Evolutionary conservation across 2,113 vertebrate genomes (phyloP), one percentile per base, ranked within the genome.

Genomic region (Shinisaurus crocodilurus): DNA sequence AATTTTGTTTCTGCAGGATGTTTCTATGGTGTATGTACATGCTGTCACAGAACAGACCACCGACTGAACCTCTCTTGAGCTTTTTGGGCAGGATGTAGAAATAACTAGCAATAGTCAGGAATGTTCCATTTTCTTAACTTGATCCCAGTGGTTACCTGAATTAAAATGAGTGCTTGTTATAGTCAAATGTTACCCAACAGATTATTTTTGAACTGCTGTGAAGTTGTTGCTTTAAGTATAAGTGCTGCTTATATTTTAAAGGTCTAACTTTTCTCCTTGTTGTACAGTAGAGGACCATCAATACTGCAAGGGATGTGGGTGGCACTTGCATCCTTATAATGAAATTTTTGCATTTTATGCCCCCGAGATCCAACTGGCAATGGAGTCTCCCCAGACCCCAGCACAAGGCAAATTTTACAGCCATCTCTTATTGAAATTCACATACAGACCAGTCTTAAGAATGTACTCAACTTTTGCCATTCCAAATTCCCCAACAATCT

Each of bases 91-190:
- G 45, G 37, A 16, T 40, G 43, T 27, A 50, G 48, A 85, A 85
- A 79, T 70, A 69, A 57, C 32, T 45, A 54, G 45, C 32, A 4
- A 5, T 50, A 85, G 57, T 16, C 57, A 84, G 32, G 27, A 43
- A 43, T 43, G 27, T n/a, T 69, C 43, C 48, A 3, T 25, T 69
- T 79, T 32, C 32, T 69, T 72, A 72, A 57, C 29, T 3, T 80
- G 29, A 79, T 67, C 23, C 60, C 12, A 29, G 45, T 80, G 50
- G 16, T 54, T 90, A 6, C 40, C 32, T 43, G 45, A 20, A 34
- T 90, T 45, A 65, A 90, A 85, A 67, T 32, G 34, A 82, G 70
- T 75, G 27, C 25, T 83, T 54, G 54, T 54, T 82, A 75, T 40
- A 60, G 50, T 82, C 40, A 89, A 83, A 89, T 43, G 32, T 70